phyloP scores from a whole-genome alignment of 2,797 vertebrate genomes.

The Eulemur mongoz region DNA sequence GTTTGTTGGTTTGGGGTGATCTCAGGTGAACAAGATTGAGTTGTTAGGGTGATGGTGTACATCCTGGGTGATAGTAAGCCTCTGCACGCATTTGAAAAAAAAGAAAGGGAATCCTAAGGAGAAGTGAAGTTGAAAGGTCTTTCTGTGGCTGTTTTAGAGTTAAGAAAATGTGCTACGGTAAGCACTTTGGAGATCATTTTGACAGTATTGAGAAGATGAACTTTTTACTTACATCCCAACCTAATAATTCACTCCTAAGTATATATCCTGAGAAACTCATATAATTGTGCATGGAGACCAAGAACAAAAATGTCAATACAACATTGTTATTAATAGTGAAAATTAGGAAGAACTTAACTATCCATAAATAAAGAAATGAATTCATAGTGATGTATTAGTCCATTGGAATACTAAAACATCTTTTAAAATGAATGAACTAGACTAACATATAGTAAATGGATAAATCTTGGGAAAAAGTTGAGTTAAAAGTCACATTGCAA shows the following conservation, averaged over 20 bases:
- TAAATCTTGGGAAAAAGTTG: constrained; percentile 22
- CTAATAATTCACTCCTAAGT: background rate
- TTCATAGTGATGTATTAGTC: background rate
- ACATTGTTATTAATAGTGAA: constrained; percentile 8
- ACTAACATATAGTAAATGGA: background rate
- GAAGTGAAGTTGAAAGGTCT: background rate
- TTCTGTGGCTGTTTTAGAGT: background rate
- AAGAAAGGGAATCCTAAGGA: background rate
- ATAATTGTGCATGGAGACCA: background rate
- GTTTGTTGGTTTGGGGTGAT: background rate
- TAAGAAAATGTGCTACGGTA: background rate
- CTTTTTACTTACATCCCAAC: background rate
- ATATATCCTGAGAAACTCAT: background rate
- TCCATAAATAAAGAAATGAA: background rate
- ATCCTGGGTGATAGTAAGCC: background rate
- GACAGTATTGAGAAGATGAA: background rate
- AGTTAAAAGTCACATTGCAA: background rate
- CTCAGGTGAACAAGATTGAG: background rate
- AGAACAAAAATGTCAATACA: background rate
- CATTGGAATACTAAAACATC: constrained; percentile 6
- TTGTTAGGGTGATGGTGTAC: background rate
- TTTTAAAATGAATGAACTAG: constrained; percentile 40
- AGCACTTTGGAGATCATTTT: constrained; percentile 7
- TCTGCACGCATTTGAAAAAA: background rate
- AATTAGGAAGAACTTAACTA: constrained; percentile 16